Evolutionary conservation across 2,888 invertebrate species (phyloP), one percentile per base, ranked within the genome.

Genomic region (Drosophila mayaguana): DNA sequence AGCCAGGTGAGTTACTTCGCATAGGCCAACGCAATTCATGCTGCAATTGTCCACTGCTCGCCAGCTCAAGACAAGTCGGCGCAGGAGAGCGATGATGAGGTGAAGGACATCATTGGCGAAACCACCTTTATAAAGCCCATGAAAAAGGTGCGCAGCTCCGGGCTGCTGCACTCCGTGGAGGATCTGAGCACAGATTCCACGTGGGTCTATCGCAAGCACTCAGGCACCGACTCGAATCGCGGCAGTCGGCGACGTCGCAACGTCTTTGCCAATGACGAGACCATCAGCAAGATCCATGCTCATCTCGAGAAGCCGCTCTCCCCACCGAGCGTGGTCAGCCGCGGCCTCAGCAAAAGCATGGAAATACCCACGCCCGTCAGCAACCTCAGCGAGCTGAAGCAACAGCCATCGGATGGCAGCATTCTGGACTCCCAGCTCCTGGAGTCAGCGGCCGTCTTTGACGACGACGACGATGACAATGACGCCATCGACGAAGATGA

Each of bases 151-250:
- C 93, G 96, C 11, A 96, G 96, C 12, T 96, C 96, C 0, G 96
- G 96, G 3, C 94, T 96, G 60, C 93, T 96, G 8, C 96, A 96
- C 89, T 96, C 96, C 1, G 96, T 96, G 0, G 96, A 96, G 89
- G 96, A 96, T 83, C 92, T 96, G 14, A 95, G 95, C 53, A 96
- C 96, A 0, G 96, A 96, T 92, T 96, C 96, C 16, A 96, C 96
- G 0, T 96, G 96, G 89, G 95, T 96, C 0, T 96, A 96, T 90
- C 96, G 96, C 79, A 92, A 92, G 40, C 92, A 92, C 42, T 91
- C 91, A 0, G 91, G 92, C 18, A 90, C 83, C 20, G 93, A 93
- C 70, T 93, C 93, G 8, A 93, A 93, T 86, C 91, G 93, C 3
- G 92, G 91, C 53, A 92, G 92, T 67, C 91, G 93, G 2, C 86